Conservation (phyloP, 2,797 vertebrate species). For the Galago senegalensis region DNA sequence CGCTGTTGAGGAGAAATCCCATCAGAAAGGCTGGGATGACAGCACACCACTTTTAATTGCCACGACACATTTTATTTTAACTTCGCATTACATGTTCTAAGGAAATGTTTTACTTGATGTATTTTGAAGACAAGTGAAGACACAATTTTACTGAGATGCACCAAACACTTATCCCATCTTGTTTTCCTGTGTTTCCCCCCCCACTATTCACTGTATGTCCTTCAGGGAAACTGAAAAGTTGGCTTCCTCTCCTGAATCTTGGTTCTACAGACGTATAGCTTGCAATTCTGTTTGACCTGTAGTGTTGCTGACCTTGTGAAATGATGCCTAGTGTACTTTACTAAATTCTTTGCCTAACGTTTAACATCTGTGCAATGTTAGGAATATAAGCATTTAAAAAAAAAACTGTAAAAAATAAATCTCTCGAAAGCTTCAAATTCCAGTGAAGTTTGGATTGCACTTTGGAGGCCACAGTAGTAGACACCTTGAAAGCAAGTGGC, state of each 20-base stretch:
- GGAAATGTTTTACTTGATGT: no score
- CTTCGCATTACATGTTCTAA: not conserved
- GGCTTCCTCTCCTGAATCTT: not conserved
- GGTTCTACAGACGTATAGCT: accelerated
- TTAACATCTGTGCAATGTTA: not conserved
- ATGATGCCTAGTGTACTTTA: accelerated
- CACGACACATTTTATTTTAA: conserved; percentile 28
- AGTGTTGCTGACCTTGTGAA: accelerated
- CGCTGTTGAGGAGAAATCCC: accelerated
- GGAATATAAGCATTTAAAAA: not conserved
- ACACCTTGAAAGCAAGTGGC: not conserved
- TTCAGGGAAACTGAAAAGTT: not conserved
- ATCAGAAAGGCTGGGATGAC: accelerated
- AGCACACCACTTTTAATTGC: not conserved
- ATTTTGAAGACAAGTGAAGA: no score
- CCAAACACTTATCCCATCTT: accelerated
- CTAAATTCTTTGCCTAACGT: not conserved
- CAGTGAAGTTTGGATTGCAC: not conserved
- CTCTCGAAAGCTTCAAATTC: not conserved
- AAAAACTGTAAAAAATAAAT: not conserved
- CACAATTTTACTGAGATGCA: accelerated
- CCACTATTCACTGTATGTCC: not conserved
- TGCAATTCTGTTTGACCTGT: not conserved
- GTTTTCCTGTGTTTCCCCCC: not conserved
- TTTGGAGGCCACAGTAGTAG: accelerated